A percentile compares a stretch with the other conserved stretches of the same genome.
phyloP scores from a whole-genome alignment of 2,888 invertebrate genomes.

The Venusia cambrica region DNA sequence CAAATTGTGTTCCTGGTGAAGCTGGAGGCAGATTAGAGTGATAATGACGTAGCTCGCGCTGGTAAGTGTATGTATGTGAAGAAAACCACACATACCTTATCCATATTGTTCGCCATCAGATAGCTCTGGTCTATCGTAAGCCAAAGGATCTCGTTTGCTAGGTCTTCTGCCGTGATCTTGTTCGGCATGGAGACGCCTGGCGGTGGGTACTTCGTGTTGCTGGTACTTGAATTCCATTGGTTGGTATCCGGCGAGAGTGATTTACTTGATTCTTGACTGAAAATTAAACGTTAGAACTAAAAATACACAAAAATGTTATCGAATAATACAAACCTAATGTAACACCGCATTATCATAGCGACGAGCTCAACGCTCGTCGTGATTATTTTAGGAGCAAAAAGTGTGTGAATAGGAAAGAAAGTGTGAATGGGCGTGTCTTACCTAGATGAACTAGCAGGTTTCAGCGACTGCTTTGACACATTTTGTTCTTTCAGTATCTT shows the following conservation, averaged over 20 bases:
- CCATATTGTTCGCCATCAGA: constrained; percentile 53
- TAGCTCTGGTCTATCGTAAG: constrained; percentile 70
- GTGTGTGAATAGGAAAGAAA: too few relatives aligned
- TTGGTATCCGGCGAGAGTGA: constrained; percentile 52
- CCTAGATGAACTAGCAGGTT: constrained; percentile 29
- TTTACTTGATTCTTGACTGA: constrained; percentile 37
- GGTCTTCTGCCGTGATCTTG: constrained; percentile 71
- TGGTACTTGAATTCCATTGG: constrained; percentile 50
- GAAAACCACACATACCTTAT: constrained; percentile 44
- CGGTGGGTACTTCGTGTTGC: constrained; percentile 51
- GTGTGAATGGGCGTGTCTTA: too few relatives aligned
- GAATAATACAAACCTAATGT: too few relatives aligned
- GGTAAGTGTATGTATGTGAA: not conserved
- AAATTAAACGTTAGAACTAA: not conserved
- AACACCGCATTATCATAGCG: too few relatives aligned
- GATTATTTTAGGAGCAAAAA: too few relatives aligned
- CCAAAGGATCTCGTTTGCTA: constrained; percentile 73
- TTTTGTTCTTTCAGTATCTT: constrained; percentile 28
- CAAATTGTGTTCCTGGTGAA: too few relatives aligned
- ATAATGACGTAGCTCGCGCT: constrained; percentile 9
- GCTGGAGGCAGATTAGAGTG: too few relatives aligned
- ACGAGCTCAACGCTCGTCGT: too few relatives aligned
- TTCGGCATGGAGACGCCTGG: constrained; percentile 57
- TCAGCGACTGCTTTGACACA: constrained; percentile 20
- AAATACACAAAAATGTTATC: too few relatives aligned